These are phyloP conservation scores for Yponomeuta sedellus DNA, from an alignment of 2,888 invertebrate species.

Conservation along the genomic window DNA sequence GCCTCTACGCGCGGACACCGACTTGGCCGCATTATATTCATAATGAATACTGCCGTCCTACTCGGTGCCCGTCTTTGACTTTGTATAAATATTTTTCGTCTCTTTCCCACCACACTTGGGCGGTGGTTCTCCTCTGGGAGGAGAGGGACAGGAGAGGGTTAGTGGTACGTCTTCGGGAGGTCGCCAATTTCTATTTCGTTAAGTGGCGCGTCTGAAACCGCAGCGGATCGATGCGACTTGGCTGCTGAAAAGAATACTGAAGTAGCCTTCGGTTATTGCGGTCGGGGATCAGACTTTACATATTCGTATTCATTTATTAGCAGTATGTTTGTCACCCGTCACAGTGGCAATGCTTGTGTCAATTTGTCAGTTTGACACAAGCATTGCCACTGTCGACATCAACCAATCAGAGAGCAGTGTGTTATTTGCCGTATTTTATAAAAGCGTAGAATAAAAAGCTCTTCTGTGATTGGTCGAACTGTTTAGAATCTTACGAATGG, in stretches of 20 bases:
- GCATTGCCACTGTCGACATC: no score
- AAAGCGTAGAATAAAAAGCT: no score
- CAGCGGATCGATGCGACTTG: constrained; percentile 62
- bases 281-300: neutral
- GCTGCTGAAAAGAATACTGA: constrained; percentile 45
- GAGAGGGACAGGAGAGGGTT: constrained; percentile 64
- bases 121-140: constrained; percentile 48
- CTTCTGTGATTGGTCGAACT: no score
- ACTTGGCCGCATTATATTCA: constrained; percentile 73
- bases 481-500: no score
- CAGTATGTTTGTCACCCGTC: no score
- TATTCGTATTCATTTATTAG: neutral
- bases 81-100: constrained; percentile 75
- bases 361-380: no score
- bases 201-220: constrained; percentile 69
- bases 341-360: no score
- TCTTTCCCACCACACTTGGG: constrained; percentile 56
- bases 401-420: no score
- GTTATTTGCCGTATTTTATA: no score
- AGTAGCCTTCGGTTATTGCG: neutral
- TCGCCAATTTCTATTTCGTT: constrained; percentile 75
- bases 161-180: constrained; percentile 72
- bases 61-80: constrained; percentile 73
- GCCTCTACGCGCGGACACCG: constrained; percentile 62
- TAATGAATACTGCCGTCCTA: constrained; percentile 76